Evolutionary conservation across 23 tunicate species (phyloP).

Genomic region (Clavelina lepadiformis): DNA sequence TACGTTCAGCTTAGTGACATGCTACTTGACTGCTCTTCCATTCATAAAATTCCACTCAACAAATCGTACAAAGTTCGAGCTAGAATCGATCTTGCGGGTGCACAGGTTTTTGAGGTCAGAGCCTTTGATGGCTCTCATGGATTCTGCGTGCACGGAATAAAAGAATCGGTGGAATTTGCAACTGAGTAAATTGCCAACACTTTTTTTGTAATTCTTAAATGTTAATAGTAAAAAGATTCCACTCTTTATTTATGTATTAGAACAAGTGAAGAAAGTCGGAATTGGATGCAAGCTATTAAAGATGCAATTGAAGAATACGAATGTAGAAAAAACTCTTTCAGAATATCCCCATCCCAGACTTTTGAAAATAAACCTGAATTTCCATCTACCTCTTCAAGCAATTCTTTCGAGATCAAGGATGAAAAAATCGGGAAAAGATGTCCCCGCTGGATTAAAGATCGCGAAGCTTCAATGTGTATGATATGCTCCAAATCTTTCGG

Average conservation of each 20-base stretch:
- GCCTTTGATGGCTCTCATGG: conserved; percentile 34
- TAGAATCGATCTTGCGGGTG: conserved; percentile 56
- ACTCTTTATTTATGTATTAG: too few species aligned
- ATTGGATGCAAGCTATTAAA: too few species aligned
- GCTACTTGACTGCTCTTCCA: conserved; percentile 53
- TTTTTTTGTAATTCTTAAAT: too few species aligned
- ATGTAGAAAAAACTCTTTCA: too few species aligned
- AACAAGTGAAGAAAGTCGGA: too few species aligned
- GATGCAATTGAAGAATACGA: too few species aligned
- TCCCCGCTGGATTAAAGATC: conserved; percentile 68
- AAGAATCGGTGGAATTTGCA: conserved; percentile 66
- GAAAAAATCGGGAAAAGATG: conserved; percentile 46
- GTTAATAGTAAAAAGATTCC: too few species aligned
- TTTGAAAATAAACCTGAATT: too few species aligned
- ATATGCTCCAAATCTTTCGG: conserved; percentile 41
- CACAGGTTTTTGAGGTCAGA: conserved; percentile 33
- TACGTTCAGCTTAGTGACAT: conserved; percentile 86
- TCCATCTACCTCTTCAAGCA: too few species aligned
- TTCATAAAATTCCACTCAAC: conserved; percentile 35
- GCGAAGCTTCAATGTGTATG: conserved; percentile 81
- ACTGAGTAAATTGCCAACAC: conserved; percentile 28
- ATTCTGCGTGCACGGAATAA: conserved; percentile 50
- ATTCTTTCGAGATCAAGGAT: too few species aligned
- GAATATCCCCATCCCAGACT: too few species aligned
- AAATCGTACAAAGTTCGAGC: conserved; percentile 61